Percentiles rank a stretch among this genome's conserved stretches.
Conservation (phyloP, 2,888 invertebrate species). For the Exephanes ischioxanthus region DNA sequence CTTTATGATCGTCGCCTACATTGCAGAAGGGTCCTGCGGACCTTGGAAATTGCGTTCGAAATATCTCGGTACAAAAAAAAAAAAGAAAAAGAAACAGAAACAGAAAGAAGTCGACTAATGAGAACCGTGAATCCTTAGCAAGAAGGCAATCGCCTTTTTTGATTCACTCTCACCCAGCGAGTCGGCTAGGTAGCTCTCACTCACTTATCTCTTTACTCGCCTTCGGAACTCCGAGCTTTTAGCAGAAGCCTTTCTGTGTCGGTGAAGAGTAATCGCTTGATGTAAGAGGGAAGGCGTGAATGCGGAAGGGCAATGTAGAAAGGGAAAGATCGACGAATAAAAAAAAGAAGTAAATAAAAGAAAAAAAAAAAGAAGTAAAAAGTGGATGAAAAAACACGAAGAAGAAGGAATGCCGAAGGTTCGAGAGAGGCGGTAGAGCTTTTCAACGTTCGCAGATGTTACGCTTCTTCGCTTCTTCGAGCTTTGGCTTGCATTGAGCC, state of each 20-base stretch:
- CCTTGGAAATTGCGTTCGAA: slow-evolving; percentile 15
- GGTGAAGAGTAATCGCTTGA: slow-evolving; percentile 80
- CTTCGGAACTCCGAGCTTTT: slow-evolving; percentile 72
- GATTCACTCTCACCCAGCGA: slow-evolving; percentile 68
- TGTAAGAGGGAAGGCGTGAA: slow-evolving; percentile 73
- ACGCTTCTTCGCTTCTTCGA: slow-evolving; percentile 19
- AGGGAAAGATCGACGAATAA: slow-evolving; percentile 25
- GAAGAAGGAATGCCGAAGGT: slow-evolving; percentile 34
- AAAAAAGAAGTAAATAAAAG: slow-evolving; percentile 45
- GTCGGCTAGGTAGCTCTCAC: slow-evolving; percentile 42
- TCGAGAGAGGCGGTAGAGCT: slow-evolving; percentile 59
- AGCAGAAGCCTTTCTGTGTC: slow-evolving; percentile 80
- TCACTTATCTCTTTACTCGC: slow-evolving; percentile 54
- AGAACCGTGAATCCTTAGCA: slow-evolving; percentile 23
- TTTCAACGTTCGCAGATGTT: slow-evolving; percentile 66
- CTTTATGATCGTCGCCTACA: neutral
- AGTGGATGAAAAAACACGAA: neutral
- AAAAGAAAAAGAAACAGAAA: neutral
- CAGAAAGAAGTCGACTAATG: neutral
- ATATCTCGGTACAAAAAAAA: slow-evolving; percentile 35
- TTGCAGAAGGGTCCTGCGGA: neutral
- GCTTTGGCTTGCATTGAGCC: slow-evolving; percentile 64
- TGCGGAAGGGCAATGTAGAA: slow-evolving; percentile 53
- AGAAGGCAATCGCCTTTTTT: slow-evolving; percentile 53
- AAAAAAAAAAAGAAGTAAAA: neutral